Conservation (phyloP, 92 coral and sea anemone genomes). For the Ricordea florida region DNA sequence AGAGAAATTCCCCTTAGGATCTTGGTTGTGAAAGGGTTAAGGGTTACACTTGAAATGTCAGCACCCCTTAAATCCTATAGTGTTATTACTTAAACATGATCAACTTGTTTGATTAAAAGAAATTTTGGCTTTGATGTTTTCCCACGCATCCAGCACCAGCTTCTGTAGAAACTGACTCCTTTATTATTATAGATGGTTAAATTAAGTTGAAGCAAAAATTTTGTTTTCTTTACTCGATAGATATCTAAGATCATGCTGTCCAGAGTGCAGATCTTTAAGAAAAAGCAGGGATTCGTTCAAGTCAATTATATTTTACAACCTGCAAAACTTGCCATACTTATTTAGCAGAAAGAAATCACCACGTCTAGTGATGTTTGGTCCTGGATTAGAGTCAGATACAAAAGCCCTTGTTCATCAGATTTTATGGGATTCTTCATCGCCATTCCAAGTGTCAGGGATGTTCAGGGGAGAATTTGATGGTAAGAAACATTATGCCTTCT, state of each 20-base stretch:
- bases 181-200: too few species aligned
- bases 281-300: constrained; percentile 63
- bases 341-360: constrained; percentile 67
- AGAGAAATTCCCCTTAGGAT: too few species aligned
- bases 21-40: too few species aligned
- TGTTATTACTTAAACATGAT: too few species aligned
- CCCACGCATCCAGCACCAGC: too few species aligned
- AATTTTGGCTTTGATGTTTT: too few species aligned
- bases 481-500: neutral
- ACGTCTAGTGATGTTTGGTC: constrained; percentile 96
- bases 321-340: constrained; percentile 62
- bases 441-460: constrained; percentile 85
- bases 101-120: too few species aligned
- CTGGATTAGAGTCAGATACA: constrained; percentile 91
- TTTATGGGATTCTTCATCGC: constrained; percentile 81
- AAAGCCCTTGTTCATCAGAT: constrained; percentile 78
- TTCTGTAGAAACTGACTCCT: too few species aligned
- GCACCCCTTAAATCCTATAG: too few species aligned
- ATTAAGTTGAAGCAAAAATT: too few species aligned
- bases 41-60: too few species aligned
- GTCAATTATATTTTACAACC: constrained; percentile 67
- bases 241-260: constrained; percentile 86
- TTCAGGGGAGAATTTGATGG: constrained; percentile 95
- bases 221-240: constrained; percentile 14
- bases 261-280: constrained; percentile 58